phyloP scores from a whole-genome alignment of 2,113 vertebrate genomes.

The Carassius gibelio region DNA sequence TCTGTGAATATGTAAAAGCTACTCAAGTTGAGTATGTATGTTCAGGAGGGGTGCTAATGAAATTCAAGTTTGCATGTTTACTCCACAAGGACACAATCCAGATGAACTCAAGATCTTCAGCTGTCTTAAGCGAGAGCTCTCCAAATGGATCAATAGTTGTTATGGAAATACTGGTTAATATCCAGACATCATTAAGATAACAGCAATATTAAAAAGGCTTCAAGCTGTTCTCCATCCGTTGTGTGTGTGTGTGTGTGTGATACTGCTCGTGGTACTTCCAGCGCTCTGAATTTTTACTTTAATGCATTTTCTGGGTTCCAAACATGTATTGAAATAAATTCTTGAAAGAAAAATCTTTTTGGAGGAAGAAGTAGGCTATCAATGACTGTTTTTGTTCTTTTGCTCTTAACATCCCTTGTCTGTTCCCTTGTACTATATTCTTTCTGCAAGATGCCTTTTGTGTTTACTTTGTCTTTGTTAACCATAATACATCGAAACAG shows the following conservation, averaged over 20 bases:
- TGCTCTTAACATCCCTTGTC: neutral
- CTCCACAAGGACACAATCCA: slow-evolving; percentile 2
- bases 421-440: neutral
- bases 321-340: slow-evolving; percentile 21
- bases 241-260: neutral
- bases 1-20: neutral
- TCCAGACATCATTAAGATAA: slow-evolving; percentile 33
- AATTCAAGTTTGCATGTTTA: slow-evolving; percentile 19
- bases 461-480: neutral
- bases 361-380: neutral
- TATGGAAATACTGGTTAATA: slow-evolving; percentile 38
- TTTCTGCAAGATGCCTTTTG: neutral
- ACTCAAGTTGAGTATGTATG: neutral
- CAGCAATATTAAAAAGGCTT: slow-evolving; percentile 29
- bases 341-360: slow-evolving; percentile 26
- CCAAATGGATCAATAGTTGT: slow-evolving; percentile 34
- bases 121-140: slow-evolving; percentile 21
- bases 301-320: slow-evolving; percentile 20
- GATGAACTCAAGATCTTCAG: slow-evolving; percentile 38
- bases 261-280: slow-evolving; percentile 15
- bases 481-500: neutral
- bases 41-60: slow-evolving; percentile 17
- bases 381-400: slow-evolving; percentile 12
- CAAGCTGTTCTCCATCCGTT: slow-evolving; percentile 23
- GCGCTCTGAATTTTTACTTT: slow-evolving; percentile 13